phyloP scores from a whole-genome alignment of 2,113 vertebrate species.

The Scalopus aquaticus region DNA sequence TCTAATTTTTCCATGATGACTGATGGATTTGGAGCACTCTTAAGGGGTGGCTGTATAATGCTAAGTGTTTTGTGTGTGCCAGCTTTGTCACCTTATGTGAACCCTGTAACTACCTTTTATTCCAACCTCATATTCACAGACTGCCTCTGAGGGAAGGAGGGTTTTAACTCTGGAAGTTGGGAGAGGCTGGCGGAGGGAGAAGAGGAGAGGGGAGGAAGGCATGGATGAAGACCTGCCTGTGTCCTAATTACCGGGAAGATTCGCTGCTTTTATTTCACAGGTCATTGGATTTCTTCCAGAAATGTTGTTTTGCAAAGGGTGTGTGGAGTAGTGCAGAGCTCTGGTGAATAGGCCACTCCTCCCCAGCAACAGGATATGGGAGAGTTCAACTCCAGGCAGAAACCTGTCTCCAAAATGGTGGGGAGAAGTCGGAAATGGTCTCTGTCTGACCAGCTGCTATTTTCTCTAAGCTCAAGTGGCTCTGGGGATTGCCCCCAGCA shows the following conservation, averaged over 20 bases:
- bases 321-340: neutral
- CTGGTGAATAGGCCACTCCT: slow-evolving; percentile 38
- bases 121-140: slow-evolving; percentile 69
- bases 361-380: slow-evolving; percentile 39
- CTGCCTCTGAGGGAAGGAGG: neutral
- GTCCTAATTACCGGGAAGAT: slow-evolving; percentile 64
- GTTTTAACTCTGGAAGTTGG: slow-evolving; percentile 65
- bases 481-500: slow-evolving; percentile 54
- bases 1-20: slow-evolving; percentile 83
- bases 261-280: slow-evolving; percentile 42
- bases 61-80: slow-evolving; percentile 75
- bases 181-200: neutral
- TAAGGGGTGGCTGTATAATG: slow-evolving; percentile 76
- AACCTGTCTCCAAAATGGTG: slow-evolving; percentile 41
- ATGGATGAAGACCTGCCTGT: slow-evolving; percentile 42
- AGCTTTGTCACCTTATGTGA: slow-evolving; percentile 72
- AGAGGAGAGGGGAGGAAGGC: neutral
- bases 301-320: slow-evolving; percentile 58
- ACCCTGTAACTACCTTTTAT: slow-evolving; percentile 65
- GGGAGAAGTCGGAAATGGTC: slow-evolving; percentile 41
- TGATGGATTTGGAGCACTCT: slow-evolving; percentile 82
- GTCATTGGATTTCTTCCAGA: slow-evolving; percentile 53
- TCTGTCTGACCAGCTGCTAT: slow-evolving; percentile 64
- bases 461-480: slow-evolving; percentile 57
- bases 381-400: slow-evolving; percentile 40